Conservation (phyloP, 2,797 vertebrate species). For the Tachyglossus aculeatus region DNA sequence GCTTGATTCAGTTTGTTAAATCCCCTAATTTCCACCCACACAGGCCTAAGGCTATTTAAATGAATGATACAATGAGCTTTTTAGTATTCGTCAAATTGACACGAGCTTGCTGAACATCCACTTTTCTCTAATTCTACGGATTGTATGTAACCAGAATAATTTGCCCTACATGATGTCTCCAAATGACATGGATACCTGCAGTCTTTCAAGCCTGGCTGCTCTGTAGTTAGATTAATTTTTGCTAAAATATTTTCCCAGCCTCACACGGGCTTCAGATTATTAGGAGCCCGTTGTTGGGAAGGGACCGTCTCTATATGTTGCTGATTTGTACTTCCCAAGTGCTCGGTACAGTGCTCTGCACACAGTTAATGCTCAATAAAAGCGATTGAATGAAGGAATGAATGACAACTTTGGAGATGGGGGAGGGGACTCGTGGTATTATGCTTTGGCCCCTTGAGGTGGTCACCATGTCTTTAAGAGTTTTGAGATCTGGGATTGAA, state of each 20-base stretch:
- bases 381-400: no score
- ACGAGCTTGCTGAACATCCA: background rate
- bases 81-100: slow-evolving; percentile 18
- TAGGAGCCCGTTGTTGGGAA: no score
- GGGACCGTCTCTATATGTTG: no score
- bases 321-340: no score
- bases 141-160: slow-evolving; percentile 29
- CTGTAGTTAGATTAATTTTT: slow-evolving; percentile 49
- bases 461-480: background rate
- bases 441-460: background rate
- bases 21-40: background rate
- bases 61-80: slow-evolving; percentile 13
- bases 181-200: slow-evolving; percentile 29
- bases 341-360: no score
- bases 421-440: background rate
- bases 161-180: slow-evolving; percentile 20
- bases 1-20: slow-evolving; percentile 4
- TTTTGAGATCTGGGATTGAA: background rate
- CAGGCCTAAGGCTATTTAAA: background rate
- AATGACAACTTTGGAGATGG: background rate
- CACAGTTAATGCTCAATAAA: no score
- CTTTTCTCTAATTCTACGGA: slow-evolving; percentile 30
- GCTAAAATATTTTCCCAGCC: slow-evolving; percentile 39
- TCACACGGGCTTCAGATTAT: slow-evolving; percentile 25
- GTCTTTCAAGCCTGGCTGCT: slow-evolving; percentile 46